Conservation (phyloP, 2,113 vertebrate genomes). For the Entelurus aequoreus region DNA sequence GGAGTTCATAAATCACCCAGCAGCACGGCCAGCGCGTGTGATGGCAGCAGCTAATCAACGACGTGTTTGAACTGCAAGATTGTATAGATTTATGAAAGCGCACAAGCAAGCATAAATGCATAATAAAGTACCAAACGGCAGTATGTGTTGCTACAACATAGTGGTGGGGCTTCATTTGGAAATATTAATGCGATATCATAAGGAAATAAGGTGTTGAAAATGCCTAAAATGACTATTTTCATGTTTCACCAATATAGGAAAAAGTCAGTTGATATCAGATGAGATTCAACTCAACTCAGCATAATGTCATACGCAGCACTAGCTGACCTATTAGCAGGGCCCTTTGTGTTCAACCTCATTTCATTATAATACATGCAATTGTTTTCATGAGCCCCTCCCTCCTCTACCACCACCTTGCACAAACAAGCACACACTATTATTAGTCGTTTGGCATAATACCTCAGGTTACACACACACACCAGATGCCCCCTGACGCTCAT, state of each 20-base stretch:
- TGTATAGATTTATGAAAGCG: constrained; percentile 23
- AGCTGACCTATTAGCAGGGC: not conserved
- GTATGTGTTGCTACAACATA: not conserved
- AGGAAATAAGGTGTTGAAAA: not conserved
- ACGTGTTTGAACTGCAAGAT: constrained; percentile 12
- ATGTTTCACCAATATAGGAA: no score
- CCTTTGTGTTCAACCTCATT: constrained; percentile 38
- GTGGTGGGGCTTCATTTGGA: no score
- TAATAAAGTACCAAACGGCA: not conserved
- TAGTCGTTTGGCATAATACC: constrained; percentile 57
- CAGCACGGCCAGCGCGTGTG: not conserved
- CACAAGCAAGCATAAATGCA: not conserved
- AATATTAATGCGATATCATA: not conserved
- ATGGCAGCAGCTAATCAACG: constrained; percentile 20
- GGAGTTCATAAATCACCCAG: constrained; percentile 49
- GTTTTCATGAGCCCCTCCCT: constrained; percentile 38
- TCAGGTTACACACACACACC: constrained; percentile 52
- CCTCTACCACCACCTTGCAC: constrained; percentile 9
- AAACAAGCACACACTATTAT: constrained; percentile 29
- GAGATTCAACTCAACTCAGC: not conserved
- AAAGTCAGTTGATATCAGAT: no score
- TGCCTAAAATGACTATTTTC: no score
- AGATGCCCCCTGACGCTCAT: constrained; percentile 65
- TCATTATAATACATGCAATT: constrained; percentile 53
- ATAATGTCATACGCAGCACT: not conserved